These are phyloP conservation scores for Aurelia aurita DNA, from an alignment of 30 jellyfish, hydroid and myxozoan species.

Conservation along the genomic window DNA sequence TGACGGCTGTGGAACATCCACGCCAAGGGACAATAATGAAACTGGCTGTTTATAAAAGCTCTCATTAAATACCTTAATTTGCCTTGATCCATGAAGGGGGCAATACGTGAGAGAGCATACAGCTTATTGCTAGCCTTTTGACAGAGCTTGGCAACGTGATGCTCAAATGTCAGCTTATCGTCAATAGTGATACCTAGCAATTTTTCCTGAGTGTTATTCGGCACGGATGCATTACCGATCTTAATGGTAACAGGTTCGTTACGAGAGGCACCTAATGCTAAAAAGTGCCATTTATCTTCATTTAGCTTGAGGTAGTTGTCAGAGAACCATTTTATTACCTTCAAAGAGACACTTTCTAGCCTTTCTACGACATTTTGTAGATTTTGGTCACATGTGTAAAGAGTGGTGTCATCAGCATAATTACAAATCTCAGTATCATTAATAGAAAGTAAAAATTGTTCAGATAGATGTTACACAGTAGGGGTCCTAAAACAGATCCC, in stretches of 20 bases:
- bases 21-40: too few species aligned
- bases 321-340: too few species aligned
- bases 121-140: slow-evolving; percentile 63
- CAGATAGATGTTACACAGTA: slow-evolving; percentile 45
- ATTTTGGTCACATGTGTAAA: too few species aligned
- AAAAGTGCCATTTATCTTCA: slow-evolving; percentile 48
- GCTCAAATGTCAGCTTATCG: slow-evolving; percentile 47
- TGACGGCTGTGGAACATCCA: too few species aligned
- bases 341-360: too few species aligned
- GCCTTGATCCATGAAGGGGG: slow-evolving; percentile 34
- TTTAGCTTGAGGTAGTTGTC: slow-evolving; percentile 22
- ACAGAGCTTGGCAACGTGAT: slow-evolving; percentile 59
- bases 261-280: slow-evolving; percentile 21
- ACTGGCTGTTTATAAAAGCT: slow-evolving; percentile 1
- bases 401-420: too few species aligned
- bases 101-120: slow-evolving; percentile 41
- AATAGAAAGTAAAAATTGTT: slow-evolving; percentile 34
- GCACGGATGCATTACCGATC: slow-evolving; percentile 31
- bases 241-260: not conserved
- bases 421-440: slow-evolving; percentile 26
- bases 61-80: slow-evolving; percentile 18
- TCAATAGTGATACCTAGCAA: slow-evolving; percentile 44
- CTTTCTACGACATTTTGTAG: too few species aligned
- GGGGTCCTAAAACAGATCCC: slow-evolving; percentile 58
- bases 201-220: slow-evolving; percentile 19